phyloP scores from a whole-genome alignment of 2,888 invertebrate genomes.

The Drosophila kokeensis region DNA sequence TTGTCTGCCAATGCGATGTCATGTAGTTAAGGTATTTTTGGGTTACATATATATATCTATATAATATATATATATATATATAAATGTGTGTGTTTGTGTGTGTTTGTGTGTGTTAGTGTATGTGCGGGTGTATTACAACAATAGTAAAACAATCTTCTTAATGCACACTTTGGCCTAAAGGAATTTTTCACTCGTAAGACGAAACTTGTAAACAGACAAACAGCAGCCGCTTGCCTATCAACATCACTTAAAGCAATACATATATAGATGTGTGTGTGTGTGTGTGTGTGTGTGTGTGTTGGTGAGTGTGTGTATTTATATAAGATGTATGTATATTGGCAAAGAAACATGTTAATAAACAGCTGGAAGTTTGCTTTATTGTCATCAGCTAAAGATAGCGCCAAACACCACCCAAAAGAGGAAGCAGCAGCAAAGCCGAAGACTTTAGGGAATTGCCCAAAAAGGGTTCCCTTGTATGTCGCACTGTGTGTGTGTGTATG shows the following conservation, averaged over 20 bases:
- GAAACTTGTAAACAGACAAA: conserved; percentile 56
- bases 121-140: conserved; percentile 67
- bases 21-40: conserved; percentile 68
- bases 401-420: conserved; percentile 24
- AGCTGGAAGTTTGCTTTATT: conserved; percentile 80
- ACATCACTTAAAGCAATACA: conserved; percentile 50
- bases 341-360: conserved; percentile 80
- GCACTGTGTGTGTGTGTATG: conserved; percentile 15
- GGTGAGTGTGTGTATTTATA: conserved; percentile 15
- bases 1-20: conserved; percentile 61
- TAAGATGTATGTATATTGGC: conserved; percentile 58
- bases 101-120: conserved; percentile 16
- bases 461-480: conserved; percentile 67
- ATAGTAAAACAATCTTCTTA: conserved; percentile 81
- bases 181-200: conserved; percentile 78
- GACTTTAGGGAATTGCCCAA: conserved; percentile 59
- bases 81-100: conserved; percentile 31
- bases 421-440: conserved; percentile 33
- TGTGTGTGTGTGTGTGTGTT: conserved; percentile 5
- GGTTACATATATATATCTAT: conserved; percentile 6
- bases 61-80: not conserved
- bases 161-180: conserved; percentile 81
- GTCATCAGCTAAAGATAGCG: conserved; percentile 57
- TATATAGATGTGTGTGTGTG: conserved; percentile 28
- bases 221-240: conserved; percentile 48